Conservation (phyloP, 2,888 invertebrate species). For the Lapara coniferarum region DNA sequence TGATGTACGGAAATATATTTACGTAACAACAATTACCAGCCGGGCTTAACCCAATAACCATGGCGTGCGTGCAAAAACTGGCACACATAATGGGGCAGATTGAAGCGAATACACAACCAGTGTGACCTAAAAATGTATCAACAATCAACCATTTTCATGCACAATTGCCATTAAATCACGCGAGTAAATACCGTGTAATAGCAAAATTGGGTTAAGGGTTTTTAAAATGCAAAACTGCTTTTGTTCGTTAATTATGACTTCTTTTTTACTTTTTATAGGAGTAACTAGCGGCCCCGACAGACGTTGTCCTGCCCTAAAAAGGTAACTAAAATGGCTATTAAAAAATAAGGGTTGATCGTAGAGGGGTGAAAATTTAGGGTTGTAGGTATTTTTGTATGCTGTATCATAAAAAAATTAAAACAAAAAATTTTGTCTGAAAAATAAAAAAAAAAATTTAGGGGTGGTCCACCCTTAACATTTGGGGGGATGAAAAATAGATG, state of each 20-base stretch:
- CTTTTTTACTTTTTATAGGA: not conserved
- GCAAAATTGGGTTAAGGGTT: conserved; percentile 10
- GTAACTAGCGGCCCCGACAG: too few species aligned
- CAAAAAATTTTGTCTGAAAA: too few species aligned
- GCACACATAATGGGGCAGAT: conserved; percentile 31
- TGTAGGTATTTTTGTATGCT: too few species aligned
- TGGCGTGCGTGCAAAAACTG: conserved; percentile 40
- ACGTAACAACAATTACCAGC: conserved; percentile 8
- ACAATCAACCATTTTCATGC: conserved; percentile 34
- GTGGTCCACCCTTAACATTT: too few species aligned
- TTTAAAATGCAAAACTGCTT: conserved; percentile 3
- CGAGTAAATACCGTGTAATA: conserved; percentile 33
- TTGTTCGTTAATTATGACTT: not conserved
- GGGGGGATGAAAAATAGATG: too few species aligned
- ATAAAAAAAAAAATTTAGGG: too few species aligned
- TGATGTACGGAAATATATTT: conserved; percentile 9
- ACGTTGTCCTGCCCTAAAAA: too few species aligned
- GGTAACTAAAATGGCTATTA: too few species aligned
- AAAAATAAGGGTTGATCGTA: too few species aligned
- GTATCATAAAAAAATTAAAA: too few species aligned
- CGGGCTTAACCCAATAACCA: conserved; percentile 23
- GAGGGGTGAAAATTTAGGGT: too few species aligned
- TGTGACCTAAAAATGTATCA: conserved; percentile 42
- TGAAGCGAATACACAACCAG: conserved; percentile 39
- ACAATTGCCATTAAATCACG: conserved; percentile 32